A percentile compares a stretch with the other conserved stretches of the same genome.
phyloP scores from a whole-genome alignment of 2,113 vertebrate species.

The Eira barbara region DNA sequence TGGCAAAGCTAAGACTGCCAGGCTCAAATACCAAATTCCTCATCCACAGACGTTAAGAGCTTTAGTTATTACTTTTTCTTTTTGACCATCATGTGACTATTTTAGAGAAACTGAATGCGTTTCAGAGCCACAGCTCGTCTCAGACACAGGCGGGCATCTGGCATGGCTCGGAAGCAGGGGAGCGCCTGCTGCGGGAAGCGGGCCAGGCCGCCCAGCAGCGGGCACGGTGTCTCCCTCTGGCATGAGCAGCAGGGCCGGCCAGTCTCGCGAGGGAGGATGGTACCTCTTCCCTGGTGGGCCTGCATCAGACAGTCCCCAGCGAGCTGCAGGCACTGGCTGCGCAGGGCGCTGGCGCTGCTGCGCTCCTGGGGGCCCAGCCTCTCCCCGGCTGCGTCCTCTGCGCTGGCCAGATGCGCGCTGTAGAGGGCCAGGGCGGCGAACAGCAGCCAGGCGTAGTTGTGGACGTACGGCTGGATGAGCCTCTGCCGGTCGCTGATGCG shows the following conservation, averaged over 20 bases:
- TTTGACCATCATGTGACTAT: background rate
- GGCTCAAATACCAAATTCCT: background rate
- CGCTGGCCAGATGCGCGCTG: constrained; percentile 89
- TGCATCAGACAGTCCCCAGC: constrained; percentile 94
- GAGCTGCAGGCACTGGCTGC: constrained; percentile 91
- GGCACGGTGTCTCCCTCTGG: background rate
- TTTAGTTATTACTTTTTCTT: background rate
- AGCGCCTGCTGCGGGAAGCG: background rate
- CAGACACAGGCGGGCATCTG: background rate
- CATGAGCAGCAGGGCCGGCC: background rate
- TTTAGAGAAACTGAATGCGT: background rate
- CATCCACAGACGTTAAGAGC: background rate
- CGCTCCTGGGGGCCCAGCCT: constrained; percentile 74
- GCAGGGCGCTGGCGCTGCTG: constrained; percentile 83
- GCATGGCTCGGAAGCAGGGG: background rate
- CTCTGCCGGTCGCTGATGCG: constrained; percentile 95
- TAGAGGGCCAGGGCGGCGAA: constrained; percentile 95
- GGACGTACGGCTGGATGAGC: constrained; percentile 96
- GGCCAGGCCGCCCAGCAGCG: background rate
- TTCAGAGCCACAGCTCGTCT: background rate
- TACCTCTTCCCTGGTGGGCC: constrained; percentile 94
- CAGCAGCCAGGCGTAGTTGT: constrained; percentile 98
- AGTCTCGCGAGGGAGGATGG: background rate
- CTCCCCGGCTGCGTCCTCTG: constrained; percentile 85
- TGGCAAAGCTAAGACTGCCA: background rate